These are phyloP conservation scores for Pogonomyrmex barbatus DNA, from an alignment of 1,140 invertebrate species.

Conservation along the genomic window DNA sequence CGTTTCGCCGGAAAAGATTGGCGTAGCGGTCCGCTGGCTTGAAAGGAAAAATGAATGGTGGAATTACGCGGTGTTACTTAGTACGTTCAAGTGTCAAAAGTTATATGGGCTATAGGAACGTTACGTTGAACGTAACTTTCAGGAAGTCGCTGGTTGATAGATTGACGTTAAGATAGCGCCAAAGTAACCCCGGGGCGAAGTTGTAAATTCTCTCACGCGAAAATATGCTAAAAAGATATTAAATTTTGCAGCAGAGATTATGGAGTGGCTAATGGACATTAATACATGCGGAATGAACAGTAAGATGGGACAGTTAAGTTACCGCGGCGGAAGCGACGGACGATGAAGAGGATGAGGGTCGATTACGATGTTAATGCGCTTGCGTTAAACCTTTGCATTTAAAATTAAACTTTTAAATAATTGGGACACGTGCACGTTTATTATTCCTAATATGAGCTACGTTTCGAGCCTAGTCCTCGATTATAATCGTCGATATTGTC, in stretches of 20 bases:
- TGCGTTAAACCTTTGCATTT: background rate
- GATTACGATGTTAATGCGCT: conserved; percentile 13
- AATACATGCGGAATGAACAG: background rate
- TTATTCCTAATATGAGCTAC: background rate
- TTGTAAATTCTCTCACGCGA: background rate
- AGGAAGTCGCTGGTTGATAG: background rate
- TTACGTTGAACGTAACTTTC: background rate
- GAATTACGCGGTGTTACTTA: background rate
- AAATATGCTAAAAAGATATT: background rate
- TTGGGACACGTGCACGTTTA: background rate
- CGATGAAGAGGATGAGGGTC: background rate
- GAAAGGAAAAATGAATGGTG: background rate
- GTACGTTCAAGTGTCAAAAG: background rate
- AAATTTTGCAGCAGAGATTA: background rate
- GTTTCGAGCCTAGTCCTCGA: background rate
- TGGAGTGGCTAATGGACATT: background rate
- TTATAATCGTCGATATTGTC: background rate
- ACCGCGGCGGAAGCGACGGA: background rate
- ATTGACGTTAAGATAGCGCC: background rate
- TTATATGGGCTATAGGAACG: background rate
- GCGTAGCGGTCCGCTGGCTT: background rate
- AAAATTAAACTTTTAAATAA: background rate
- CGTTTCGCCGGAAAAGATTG: background rate
- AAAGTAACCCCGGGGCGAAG: background rate
- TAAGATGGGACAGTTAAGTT: background rate